These are phyloP conservation scores for Danio albolineatus DNA, from an alignment of 2,797 vertebrate genomes.

Conservation along the genomic window DNA sequence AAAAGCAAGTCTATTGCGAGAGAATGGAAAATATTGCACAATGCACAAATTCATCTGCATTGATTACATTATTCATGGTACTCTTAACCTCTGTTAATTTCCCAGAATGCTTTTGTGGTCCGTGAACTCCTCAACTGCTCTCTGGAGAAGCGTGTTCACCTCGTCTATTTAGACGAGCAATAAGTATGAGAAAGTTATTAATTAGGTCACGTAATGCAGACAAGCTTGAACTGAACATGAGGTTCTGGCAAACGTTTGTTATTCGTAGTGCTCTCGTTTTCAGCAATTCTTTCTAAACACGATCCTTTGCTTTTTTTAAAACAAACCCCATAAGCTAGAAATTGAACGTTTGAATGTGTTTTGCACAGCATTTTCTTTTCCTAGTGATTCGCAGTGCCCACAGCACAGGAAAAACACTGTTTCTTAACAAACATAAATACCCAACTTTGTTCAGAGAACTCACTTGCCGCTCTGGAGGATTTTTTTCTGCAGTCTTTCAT, in stretches of 20 bases:
- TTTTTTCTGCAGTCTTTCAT: background rate
- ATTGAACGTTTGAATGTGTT: background rate
- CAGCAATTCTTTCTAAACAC: background rate
- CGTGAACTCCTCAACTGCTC: conserved; percentile 10
- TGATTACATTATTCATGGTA: conserved; percentile 28
- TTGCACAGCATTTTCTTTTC: background rate
- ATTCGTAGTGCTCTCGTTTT: background rate
- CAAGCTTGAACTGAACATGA: background rate
- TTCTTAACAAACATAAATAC: background rate
- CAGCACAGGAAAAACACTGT: background rate
- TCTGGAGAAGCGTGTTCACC: conserved; percentile 18
- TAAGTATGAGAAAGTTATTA: background rate
- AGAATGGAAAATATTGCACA: conserved; percentile 1
- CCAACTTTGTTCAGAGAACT: background rate
- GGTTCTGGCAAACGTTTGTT: background rate
- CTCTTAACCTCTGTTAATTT: conserved; percentile 3
- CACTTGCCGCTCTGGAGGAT: background rate
- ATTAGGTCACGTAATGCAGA: background rate
- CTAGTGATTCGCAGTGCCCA: background rate
- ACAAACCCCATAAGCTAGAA: background rate
- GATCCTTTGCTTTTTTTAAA: background rate
- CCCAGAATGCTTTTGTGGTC: conserved; percentile 22
- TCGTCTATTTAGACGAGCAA: background rate
- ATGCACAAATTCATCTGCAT: conserved; percentile 1
- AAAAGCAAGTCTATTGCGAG: background rate